Percentiles rank a stretch among this genome's conserved stretches.
Evolutionary conservation across 1,140 invertebrate species (phyloP).

Genomic region (Aethina tumida): DNA sequence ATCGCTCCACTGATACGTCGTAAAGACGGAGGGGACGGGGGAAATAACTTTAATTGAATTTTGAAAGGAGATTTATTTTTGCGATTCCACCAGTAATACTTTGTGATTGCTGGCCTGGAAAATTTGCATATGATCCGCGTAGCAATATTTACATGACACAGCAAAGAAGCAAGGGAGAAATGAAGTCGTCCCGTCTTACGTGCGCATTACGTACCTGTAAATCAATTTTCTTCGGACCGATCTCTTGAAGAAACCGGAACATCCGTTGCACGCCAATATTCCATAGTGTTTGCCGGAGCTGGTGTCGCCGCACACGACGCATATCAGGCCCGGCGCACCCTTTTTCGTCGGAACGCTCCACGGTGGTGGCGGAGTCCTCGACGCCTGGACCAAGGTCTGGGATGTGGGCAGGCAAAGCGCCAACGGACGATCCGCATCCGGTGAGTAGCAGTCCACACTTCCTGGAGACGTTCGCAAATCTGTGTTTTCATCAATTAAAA

Average conservation of each 20-base stretch:
- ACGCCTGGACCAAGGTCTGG: constrained; percentile 34
- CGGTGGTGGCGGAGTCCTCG: constrained; percentile 33
- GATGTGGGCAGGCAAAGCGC: constrained; percentile 30
- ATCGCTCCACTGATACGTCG: too few relatives aligned
- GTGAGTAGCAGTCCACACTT: constrained; percentile 32
- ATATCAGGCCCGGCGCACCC: constrained; percentile 57
- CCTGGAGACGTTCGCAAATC: constrained; percentile 32
- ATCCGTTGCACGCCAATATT: constrained; percentile 98
- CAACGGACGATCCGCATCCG: constrained; percentile 30
- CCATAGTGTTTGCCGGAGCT: constrained; percentile 97
- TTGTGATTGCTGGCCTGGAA: constrained; percentile 28
- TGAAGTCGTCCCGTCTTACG: background rate
- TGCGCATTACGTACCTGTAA: constrained; percentile 66
- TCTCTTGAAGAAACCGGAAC: constrained; percentile 97
- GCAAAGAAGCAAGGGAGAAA: background rate
- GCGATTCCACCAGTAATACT: constrained; percentile 28
- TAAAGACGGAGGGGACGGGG: background rate
- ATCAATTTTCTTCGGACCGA: constrained; percentile 94
- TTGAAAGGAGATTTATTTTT: constrained; percentile 26
- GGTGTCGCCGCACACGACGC: constrained; percentile 94
- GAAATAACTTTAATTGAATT: constrained; percentile 29
- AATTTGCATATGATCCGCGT: constrained; percentile 21
- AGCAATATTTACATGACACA: background rate
- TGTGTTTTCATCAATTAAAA: constrained; percentile 19
- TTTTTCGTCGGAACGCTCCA: constrained; percentile 33